Evolutionary conservation across 1,140 invertebrate genomes (phyloP).

Genomic region (Halesus radiatus): DNA sequence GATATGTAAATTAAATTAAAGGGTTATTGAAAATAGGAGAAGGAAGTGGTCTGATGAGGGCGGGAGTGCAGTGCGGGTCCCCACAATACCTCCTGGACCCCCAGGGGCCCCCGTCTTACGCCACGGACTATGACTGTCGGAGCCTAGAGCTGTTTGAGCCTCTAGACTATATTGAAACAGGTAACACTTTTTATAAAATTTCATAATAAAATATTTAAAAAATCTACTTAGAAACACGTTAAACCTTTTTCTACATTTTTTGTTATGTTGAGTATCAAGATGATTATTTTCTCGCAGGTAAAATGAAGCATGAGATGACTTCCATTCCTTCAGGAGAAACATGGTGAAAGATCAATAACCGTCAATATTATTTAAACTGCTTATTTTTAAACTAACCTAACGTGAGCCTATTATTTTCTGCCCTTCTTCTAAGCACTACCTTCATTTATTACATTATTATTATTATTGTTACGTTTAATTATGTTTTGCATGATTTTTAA

Average conservation of each 20-base stretch:
- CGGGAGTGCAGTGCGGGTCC: conserved; percentile 13
- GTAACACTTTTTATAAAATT: no score
- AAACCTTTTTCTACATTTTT: no score
- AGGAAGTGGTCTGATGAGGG: conserved; percentile 33
- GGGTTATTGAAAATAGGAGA: conserved; percentile 12
- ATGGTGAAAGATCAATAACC: background rate
- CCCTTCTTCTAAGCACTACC: no score
- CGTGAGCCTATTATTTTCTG: no score
- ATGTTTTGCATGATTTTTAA: no score
- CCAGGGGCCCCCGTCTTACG: conserved; percentile 40
- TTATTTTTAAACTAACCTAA: no score
- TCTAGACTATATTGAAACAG: conserved; percentile 42
- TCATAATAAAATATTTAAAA: no score
- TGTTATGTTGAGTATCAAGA: no score
- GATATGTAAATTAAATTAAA: background rate
- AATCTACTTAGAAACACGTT: no score
- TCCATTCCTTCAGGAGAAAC: background rate
- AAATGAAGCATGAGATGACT: conserved; percentile 27
- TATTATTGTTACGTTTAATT: no score
- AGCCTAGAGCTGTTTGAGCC: conserved; percentile 43
- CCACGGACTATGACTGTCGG: conserved; percentile 38
- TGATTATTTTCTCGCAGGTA: background rate
- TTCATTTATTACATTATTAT: no score
- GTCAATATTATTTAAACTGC: no score
- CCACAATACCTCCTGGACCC: conserved; percentile 36